Percentiles rank a stretch among this genome's conserved stretches.
These are phyloP conservation scores for Caenorhabditis panamensis DNA, from an alignment of 2,888 invertebrate genomes.

Conservation along the genomic window DNA sequence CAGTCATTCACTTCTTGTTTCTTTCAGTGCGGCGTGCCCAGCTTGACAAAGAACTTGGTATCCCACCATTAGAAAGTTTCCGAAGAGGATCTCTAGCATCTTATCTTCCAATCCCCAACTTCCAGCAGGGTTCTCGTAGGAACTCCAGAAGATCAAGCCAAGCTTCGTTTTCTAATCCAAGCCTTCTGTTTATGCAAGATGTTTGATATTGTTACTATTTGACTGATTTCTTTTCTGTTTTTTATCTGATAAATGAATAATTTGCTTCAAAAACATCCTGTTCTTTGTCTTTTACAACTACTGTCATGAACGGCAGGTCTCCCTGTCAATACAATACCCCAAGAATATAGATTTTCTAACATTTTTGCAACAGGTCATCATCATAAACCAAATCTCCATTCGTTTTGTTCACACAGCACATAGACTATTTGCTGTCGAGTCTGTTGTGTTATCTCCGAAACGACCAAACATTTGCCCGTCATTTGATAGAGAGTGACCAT, in stretches of 20 bases:
- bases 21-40: slow-evolving; percentile 70
- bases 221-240: too few relatives aligned
- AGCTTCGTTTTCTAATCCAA: slow-evolving; percentile 66
- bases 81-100: slow-evolving; percentile 70
- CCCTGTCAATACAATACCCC: too few relatives aligned
- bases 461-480: background rate
- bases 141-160: slow-evolving; percentile 67
- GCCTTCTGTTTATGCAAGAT: slow-evolving; percentile 63
- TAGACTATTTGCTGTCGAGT: background rate
- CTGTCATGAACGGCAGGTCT: too few relatives aligned
- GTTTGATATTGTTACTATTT: slow-evolving; percentile 32
- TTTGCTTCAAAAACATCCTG: too few relatives aligned
- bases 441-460: background rate
- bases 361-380: too few relatives aligned
- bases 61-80: slow-evolving; percentile 71
- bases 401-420: background rate
- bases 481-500: background rate
- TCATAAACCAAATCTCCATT: too few relatives aligned
- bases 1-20: background rate
- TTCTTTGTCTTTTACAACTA: too few relatives aligned
- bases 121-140: slow-evolving; percentile 57
- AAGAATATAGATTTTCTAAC: too few relatives aligned
- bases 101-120: slow-evolving; percentile 71
- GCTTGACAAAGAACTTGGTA: slow-evolving; percentile 74
- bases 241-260: too few relatives aligned